phyloP scores from a whole-genome alignment of 2,113 vertebrate species.

The Gymnobelideus leadbeateri region DNA sequence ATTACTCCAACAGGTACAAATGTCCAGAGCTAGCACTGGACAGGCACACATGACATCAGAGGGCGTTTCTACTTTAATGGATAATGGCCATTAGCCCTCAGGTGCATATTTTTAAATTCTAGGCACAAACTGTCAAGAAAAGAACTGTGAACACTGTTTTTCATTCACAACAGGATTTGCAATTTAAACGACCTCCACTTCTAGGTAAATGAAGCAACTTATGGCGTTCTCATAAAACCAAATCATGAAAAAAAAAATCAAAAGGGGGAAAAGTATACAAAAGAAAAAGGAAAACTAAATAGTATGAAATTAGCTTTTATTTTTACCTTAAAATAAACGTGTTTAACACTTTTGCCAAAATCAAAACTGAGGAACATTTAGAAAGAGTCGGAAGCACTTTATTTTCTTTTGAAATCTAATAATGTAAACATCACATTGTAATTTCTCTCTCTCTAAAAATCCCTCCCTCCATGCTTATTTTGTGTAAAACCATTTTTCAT shows the following conservation, averaged over 20 bases:
- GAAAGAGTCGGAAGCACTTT: constrained; percentile 54
- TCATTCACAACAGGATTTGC: not conserved
- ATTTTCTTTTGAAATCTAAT: constrained; percentile 61
- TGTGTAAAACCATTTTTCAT: constrained; percentile 57
- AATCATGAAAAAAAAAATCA: constrained; percentile 63
- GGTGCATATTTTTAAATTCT: not conserved
- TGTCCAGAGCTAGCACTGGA: not conserved
- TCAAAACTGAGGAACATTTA: constrained; percentile 75
- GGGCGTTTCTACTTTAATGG: constrained; percentile 19
- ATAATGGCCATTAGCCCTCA: constrained; percentile 38
- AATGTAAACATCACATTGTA: constrained; percentile 31
- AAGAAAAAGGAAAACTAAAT: constrained; percentile 78
- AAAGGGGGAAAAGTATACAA: constrained; percentile 57
- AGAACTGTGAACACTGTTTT: constrained; percentile 40
- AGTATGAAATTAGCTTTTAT: constrained; percentile 89
- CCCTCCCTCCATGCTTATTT: constrained; percentile 13
- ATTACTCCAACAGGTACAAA: not conserved
- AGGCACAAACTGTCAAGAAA: constrained; percentile 41
- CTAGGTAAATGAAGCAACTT: not conserved
- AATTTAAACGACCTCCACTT: constrained; percentile 12
- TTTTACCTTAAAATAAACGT: constrained; percentile 88
- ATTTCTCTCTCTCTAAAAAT: constrained; percentile 51
- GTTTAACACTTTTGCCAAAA: constrained; percentile 82
- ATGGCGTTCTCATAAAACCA: constrained; percentile 49
- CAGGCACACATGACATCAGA: not conserved